Evolutionary conservation across 2,797 vertebrate genomes (phyloP), one percentile per base, ranked within the genome.

Genomic region (Leptatherina wallacei): DNA sequence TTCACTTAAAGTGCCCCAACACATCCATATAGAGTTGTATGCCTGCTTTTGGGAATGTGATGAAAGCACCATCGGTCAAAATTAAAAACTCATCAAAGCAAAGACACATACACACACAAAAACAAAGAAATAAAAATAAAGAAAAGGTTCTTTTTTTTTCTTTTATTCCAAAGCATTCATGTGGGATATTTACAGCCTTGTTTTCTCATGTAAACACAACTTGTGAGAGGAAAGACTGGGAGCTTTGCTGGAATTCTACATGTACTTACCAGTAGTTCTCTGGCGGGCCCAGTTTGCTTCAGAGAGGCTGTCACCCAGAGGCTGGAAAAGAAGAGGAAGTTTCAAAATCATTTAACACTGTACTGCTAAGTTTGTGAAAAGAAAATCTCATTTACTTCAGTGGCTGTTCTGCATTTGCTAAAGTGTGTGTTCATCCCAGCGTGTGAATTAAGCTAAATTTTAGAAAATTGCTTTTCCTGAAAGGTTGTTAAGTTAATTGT

Each of bases 131-230:
- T 6, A 32, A 32, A 60, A 79, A 80, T 61, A 78, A 72, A 78
- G 65, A 22, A 51, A 61, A 27, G 24, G 24, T 27, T 27, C 60
- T 27, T 60, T 78, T 76, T 65, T 56, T 78, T 67, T 62, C 2
- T 29, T 29, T 55, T 55, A 79, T 84, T 84, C 58, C 22, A 18
- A 24, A 78, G 84, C 88, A 83, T 92, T 94, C 85, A 90, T 92
- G 91, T 89, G 88, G 91, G 85, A 88, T 88, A 83, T 93, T 91
- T 85, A 86, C 90, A 64, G 72, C 69, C 76, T 73, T 82, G 84
- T 91, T 89, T 94, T 94, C 87, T 86, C 93, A 42, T 77, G 89
- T 91, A 94, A 93, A 93, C 84, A 75, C 88, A 52, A 93, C 66
- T 86, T 88, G 69, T 85, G 83, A 84, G 83, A 75, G 78, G 76